Base-by-base conservation (phyloP, 2,797 vertebrate species). In the Paramormyrops hopkinsi region DNA sequence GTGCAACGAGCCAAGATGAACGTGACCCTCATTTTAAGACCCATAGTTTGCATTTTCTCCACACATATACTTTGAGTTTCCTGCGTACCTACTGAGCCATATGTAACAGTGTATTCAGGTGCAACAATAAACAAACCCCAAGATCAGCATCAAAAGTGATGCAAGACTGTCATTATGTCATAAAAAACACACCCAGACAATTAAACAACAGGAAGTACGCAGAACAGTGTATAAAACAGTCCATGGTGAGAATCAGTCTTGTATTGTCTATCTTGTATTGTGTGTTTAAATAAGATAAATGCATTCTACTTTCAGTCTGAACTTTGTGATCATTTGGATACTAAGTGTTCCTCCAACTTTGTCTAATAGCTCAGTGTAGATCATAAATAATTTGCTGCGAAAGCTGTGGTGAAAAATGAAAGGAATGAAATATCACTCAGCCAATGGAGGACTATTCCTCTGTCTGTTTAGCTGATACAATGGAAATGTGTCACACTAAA, bases 321-420 rank as follows among this genome's bases (percentile, higher is more conserved):
- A 59, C 53, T n/a, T 37, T 14, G 14, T 59, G 54, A 62, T 19
- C 17, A 53, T 86, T 48, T 41, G 9, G 22, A 62, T 33, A 33
- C 22, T 25, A 54, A 7, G 51, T 59, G 54, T 37, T 62, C 86
- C 33, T 65, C 56, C 8, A 46, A 3, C 41, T 88, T 48, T 65
- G 54, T 88, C n/a, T 65, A 46, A 65, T 62, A 33, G 56, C 6
- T 88, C 37, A 65, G 6, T 33, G 37, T 62, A 65, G 37, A 62
- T 62, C 86, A 88, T 88, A 29, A 46, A 88, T 88, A 29, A 88
- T 65, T 62, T 88, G 86, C n/a, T 46, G n/a, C 22, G n/a, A 65
- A 65, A 46, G 56, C 56, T 46, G 9, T 48, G 25, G 19, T 62
- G 86, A 88, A 25, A 88, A 9, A 65, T 46, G 8, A n/a, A 46